phyloP scores from a whole-genome alignment of 1,140 invertebrate genomes.

The Alviniconcha marisindica region DNA sequence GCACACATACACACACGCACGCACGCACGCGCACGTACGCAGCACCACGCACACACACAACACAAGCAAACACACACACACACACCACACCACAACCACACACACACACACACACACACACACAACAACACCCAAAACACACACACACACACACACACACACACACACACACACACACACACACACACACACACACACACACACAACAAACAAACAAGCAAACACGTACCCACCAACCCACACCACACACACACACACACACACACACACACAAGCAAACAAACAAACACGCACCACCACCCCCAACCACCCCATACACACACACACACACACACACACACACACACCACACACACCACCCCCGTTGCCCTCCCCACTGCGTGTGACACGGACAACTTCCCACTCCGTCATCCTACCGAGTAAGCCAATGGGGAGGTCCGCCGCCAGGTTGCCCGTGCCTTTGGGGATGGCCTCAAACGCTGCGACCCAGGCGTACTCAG shows the following conservation, averaged over 20 bases:
- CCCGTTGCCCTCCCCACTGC: no score
- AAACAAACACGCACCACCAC: no score
- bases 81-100: not conserved
- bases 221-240: not conserved
- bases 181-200: conserved; percentile 24
- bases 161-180: conserved; percentile 14
- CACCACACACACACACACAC: conserved; percentile 8
- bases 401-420: no score
- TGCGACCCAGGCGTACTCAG: conserved; percentile 39
- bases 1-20: not conserved
- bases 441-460: conserved; percentile 21
- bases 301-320: not conserved
- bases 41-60: no score
- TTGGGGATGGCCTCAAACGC: conserved; percentile 46
- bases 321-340: conserved; percentile 22
- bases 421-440: conserved; percentile 39
- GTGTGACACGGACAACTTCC: no score
- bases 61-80: not conserved
- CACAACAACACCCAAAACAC: no score
- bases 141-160: not conserved
- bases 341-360: conserved; percentile 4
- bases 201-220: no score
- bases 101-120: no score
- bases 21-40: not conserved
- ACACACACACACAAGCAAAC: not conserved